phyloP scores from a whole-genome alignment of 2,888 invertebrate genomes.

The Mylabris sibirica region DNA sequence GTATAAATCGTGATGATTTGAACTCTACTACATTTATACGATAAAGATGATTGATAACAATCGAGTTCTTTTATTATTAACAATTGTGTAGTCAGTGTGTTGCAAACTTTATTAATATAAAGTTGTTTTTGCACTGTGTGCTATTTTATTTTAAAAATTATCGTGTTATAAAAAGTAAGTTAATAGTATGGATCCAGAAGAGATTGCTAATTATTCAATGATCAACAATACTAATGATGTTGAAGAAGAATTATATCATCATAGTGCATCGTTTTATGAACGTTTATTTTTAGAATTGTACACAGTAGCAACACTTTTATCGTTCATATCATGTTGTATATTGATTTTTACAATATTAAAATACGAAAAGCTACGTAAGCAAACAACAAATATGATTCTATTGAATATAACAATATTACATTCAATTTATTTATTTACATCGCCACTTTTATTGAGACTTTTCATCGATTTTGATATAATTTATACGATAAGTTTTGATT shows the following conservation, averaged over 20 bases:
- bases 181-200: neutral
- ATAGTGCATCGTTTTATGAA: neutral
- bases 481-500: neutral
- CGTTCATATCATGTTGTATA: slow-evolving; percentile 18
- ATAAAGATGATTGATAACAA: neutral
- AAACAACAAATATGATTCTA: slow-evolving; percentile 22
- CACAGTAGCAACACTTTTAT: slow-evolving; percentile 18
- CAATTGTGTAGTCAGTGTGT: neutral
- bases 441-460: slow-evolving; percentile 16
- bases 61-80: neutral
- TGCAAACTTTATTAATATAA: neutral
- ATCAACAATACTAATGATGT: neutral
- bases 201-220: neutral
- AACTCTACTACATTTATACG: neutral
- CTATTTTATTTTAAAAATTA: neutral
- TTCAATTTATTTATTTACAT: slow-evolving; percentile 17
- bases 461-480: neutral
- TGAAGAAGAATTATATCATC: neutral
- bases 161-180: neutral
- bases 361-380: slow-evolving; percentile 22
- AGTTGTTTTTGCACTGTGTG: neutral
- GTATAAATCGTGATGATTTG: neutral
- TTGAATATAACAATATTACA: slow-evolving; percentile 27
- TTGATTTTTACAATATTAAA: slow-evolving; percentile 25
- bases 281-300: slow-evolving; percentile 23